A percentile compares a stretch with the other conserved stretches of the same genome.
phyloP scores from a whole-genome alignment of 2,888 invertebrate genomes.

The Machimus atricapillus region DNA sequence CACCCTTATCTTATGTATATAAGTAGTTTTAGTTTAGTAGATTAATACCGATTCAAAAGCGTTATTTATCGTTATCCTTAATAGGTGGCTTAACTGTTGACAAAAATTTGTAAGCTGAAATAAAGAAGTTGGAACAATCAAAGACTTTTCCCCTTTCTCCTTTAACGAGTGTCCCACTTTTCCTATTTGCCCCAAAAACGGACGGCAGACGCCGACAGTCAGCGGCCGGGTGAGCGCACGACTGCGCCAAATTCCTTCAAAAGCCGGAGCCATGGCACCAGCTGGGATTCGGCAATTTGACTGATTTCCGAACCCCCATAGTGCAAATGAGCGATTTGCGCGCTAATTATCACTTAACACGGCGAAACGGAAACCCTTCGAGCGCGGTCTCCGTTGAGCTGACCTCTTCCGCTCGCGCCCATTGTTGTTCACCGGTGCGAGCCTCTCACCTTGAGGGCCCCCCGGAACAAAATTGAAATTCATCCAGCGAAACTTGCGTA shows the following conservation, averaged over 20 bases:
- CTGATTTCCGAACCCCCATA: background rate
- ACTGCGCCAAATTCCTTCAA: background rate
- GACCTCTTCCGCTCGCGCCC: background rate
- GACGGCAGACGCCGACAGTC: background rate
- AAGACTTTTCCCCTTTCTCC: background rate
- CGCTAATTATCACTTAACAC: background rate
- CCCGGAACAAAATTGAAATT: background rate
- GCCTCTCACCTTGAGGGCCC: background rate
- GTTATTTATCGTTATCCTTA: background rate
- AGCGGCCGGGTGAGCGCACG: background rate
- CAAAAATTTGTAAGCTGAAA: background rate
- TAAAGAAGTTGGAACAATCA: background rate
- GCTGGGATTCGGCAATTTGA: background rate
- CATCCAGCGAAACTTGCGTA: background rate
- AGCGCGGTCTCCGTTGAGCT: background rate
- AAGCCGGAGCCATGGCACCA: background rate
- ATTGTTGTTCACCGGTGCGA: background rate
- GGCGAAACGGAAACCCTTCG: background rate
- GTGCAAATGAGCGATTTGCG: background rate
- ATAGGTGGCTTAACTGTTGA: background rate
- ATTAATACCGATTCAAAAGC: background rate
- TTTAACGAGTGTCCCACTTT: background rate
- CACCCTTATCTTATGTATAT: too few species aligned
- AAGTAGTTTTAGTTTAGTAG: too few species aligned
- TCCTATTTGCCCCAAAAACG: background rate